Evolutionary conservation across 2,888 invertebrate genomes (phyloP), one percentile per base, ranked within the genome.

Genomic region (Coenonympha glycerion): DNA sequence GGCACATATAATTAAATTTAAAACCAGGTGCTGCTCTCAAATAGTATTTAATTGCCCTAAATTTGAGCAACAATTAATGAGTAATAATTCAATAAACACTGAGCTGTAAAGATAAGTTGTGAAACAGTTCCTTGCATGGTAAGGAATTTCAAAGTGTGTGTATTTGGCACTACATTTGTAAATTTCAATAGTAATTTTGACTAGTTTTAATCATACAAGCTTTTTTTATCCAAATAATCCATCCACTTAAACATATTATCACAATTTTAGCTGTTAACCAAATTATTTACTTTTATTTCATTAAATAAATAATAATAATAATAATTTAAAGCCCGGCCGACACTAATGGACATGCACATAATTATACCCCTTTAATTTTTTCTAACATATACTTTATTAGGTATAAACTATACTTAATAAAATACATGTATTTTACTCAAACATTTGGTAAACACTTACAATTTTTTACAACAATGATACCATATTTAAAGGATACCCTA

Each of bases 101-200:
- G 21, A 39, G 34, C 39, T 41, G 54, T 41, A 56, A 55, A 50
- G 30, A 45, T 15, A 37, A 28, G 6, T 44, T 51, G 59, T 59
- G 58, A 57, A 68, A 68, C 68, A 76, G 75, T 74, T 71, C 71
- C 68, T 63, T 58, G 56, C 3, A 45, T 15, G 28, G 5, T 19
- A 54, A 49, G 58, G 66, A 53, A 64, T 55, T 75, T 77, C 76
- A 75, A 55, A 78, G 79, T 79, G 79, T 79, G 42, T 63, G 59
- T 59, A 66, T 79, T 84, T 82, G 84, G 84, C 84, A 85, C 84
- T 76, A 60, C 52, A 53, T 60, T 67, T 66, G 61, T 59, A 68
- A 61, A 58, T 64, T 65, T 61, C 61, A 63, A 69, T 64, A 66
- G 61, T 62, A 63, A n/a, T n/a, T n/a, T 64, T 76, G 81, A 82